Conservation (phyloP, 2,797 vertebrate genomes). For the Lateolabrax maculatus region DNA sequence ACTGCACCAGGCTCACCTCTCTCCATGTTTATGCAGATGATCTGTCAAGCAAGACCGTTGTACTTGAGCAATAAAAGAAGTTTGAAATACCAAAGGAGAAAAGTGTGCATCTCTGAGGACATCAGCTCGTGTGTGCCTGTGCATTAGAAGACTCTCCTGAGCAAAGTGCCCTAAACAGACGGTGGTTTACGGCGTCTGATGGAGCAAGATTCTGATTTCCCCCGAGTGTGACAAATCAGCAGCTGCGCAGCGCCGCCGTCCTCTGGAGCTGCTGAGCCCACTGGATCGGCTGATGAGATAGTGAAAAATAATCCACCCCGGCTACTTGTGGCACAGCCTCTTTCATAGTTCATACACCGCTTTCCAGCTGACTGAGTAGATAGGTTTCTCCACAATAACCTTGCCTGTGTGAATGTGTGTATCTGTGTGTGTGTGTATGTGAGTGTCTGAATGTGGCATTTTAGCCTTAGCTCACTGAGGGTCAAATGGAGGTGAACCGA, state of each 20-base stretch:
- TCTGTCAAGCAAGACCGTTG: not conserved
- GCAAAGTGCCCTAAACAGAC: slow-evolving; percentile 34
- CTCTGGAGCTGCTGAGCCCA: slow-evolving; percentile 66
- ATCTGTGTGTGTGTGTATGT: slow-evolving; percentile 6
- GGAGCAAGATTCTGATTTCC: slow-evolving; percentile 71
- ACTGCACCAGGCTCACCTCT: not conserved
- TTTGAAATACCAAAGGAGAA: slow-evolving; percentile 4
- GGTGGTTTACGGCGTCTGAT: slow-evolving; percentile 42
- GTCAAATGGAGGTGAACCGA: slow-evolving; percentile 55
- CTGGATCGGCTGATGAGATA: slow-evolving; percentile 69
- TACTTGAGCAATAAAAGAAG: not conserved
- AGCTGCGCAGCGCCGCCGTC: slow-evolving; percentile 31
- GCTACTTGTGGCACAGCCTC: slow-evolving; percentile 52
- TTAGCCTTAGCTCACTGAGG: slow-evolving; percentile 29
- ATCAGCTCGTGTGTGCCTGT: not conserved
- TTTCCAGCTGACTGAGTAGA: slow-evolving; percentile 59
- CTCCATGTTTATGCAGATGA: not conserved
- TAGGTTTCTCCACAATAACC: slow-evolving; percentile 59
- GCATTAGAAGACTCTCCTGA: slow-evolving; percentile 9
- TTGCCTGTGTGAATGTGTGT: slow-evolving; percentile 17
- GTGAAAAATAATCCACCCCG: slow-evolving; percentile 65
- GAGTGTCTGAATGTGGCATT: slow-evolving; percentile 5
- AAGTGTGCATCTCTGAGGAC: slow-evolving; percentile 2
- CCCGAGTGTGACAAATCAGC: slow-evolving; percentile 68
- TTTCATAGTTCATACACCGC: slow-evolving; percentile 30